Evolutionary conservation across 2,113 vertebrate species (phyloP).

Genomic region (Danio rerio): GRCz12tu NC_133193.1:50988501-50989000

Average conservation of each 20-base stretch:
- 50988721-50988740: too few relatives aligned
- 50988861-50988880: slow-evolving; percentile 28
- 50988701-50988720: slow-evolving; percentile 51
- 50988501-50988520: background rate
- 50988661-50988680: slow-evolving; percentile 54
- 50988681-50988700: slow-evolving; percentile 59
- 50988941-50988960: background rate
- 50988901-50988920: slow-evolving; percentile 36
- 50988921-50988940: slow-evolving; percentile 25
- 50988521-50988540: background rate
- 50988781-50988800: too few relatives aligned
- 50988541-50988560: slow-evolving; percentile 13
- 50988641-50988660: slow-evolving; percentile 55
- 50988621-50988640: slow-evolving; percentile 50
- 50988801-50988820: slow-evolving; percentile 14
- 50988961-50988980: too few relatives aligned
- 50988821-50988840: slow-evolving; percentile 19
- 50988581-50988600: slow-evolving; percentile 31
- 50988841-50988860: slow-evolving; percentile 23
- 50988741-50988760: slow-evolving; percentile 31
- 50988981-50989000: too few relatives aligned
- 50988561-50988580: slow-evolving; percentile 28
- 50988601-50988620: slow-evolving; percentile 18
- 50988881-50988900: slow-evolving; percentile 24
- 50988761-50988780: slow-evolving; percentile 41